A percentile compares a stretch with the other conserved stretches of the same genome.
These are phyloP conservation scores for Chlorodrepanis virens DNA, from an alignment of 2,113 vertebrate species.

Conservation along the genomic window DNA sequence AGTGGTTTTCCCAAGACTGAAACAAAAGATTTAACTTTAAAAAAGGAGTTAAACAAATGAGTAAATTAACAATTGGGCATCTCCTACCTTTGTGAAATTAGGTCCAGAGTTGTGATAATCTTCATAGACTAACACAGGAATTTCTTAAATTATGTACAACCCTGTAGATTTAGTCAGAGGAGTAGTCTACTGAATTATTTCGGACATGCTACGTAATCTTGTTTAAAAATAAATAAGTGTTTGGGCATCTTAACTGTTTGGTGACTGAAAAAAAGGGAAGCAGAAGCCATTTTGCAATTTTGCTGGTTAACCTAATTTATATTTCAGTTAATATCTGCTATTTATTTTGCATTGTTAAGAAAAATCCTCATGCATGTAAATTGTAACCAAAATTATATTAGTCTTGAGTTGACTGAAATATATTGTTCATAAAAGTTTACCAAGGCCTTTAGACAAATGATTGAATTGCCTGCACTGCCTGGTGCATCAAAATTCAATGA, in stretches of 20 bases:
- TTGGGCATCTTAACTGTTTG: background rate
- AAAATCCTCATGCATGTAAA: background rate
- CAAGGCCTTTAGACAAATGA: background rate
- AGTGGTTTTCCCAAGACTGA: background rate
- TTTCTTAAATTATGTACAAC: background rate
- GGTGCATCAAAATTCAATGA: background rate
- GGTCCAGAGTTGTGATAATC: background rate
- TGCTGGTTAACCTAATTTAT: background rate
- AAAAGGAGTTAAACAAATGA: background rate
- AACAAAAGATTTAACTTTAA: background rate
- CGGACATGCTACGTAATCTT: background rate
- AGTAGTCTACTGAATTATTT: background rate
- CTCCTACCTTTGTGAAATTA: background rate
- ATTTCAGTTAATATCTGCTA: background rate
- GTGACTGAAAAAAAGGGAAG: background rate
- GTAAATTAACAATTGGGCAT: background rate
- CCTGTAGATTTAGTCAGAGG: background rate
- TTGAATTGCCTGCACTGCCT: background rate
- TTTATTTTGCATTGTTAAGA: background rate
- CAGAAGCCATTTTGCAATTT: background rate
- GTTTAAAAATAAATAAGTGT: background rate
- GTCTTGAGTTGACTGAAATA: background rate
- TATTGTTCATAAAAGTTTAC: background rate
- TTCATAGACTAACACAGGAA: background rate
- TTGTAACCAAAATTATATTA: background rate